These are phyloP conservation scores for Papilio helenus DNA, from an alignment of 1,140 invertebrate genomes.

Conservation along the genomic window DNA sequence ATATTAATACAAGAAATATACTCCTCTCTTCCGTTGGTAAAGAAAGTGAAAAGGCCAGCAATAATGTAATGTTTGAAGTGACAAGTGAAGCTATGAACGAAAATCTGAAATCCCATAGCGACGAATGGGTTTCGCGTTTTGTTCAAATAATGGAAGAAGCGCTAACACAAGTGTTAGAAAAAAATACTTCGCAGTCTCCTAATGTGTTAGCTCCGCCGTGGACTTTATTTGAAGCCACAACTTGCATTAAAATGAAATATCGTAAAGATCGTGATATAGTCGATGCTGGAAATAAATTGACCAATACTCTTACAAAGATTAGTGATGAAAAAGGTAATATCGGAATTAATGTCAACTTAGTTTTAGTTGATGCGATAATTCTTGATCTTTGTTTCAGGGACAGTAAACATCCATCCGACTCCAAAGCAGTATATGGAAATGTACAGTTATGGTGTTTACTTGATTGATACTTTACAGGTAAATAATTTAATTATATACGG, in stretches of 20 bases:
- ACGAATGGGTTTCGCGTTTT: constrained; percentile 47
- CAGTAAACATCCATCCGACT: constrained; percentile 52
- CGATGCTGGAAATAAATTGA: constrained; percentile 60
- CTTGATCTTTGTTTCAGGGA: constrained; percentile 54
- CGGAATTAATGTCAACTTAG: background rate
- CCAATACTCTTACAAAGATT: constrained; percentile 53
- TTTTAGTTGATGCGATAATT: constrained; percentile 24
- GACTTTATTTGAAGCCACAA: constrained; percentile 65
- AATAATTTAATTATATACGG: constrained; percentile 33
- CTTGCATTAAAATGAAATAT: constrained; percentile 63
- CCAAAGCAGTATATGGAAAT: constrained; percentile 67
- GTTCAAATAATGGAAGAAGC: constrained; percentile 76
- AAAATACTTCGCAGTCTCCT: constrained; percentile 48
- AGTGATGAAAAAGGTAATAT: constrained; percentile 58
- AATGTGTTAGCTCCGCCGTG: constrained; percentile 58
- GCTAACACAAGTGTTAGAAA: constrained; percentile 59
- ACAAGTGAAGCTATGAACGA: background rate
- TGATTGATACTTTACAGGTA: constrained; percentile 66
- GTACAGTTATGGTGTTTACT: constrained; percentile 68
- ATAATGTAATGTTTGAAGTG: constrained; percentile 12
- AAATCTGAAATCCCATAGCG: constrained; percentile 8
- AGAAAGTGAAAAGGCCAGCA: background rate
- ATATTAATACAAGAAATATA: background rate
- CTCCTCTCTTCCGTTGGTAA: background rate
- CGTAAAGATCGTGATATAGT: constrained; percentile 48